A percentile compares a stretch with the other conserved stretches of the same genome.
These are phyloP conservation scores for Acropora tenuis DNA, from an alignment of 64 coral and sea anemone species.

Conservation along the genomic window DNA sequence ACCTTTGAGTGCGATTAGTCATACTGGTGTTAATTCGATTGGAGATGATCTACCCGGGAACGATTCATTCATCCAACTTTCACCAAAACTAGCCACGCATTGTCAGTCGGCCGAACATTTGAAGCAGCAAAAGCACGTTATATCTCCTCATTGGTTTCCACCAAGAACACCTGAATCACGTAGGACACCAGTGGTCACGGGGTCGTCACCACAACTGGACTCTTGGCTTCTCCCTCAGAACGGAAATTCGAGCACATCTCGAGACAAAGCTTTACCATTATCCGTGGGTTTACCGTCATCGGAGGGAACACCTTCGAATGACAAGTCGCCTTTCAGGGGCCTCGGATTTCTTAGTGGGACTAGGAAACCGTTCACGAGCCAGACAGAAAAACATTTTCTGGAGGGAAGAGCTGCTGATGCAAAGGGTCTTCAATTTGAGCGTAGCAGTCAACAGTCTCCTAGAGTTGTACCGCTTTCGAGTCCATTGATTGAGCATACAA, in stretches of 20 bases:
- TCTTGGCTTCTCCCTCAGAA: conserved; percentile 32
- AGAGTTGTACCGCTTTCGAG: background rate
- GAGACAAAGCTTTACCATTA: background rate
- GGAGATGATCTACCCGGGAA: background rate
- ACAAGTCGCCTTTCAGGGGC: conserved; percentile 22
- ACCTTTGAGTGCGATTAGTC: background rate
- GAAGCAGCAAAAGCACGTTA: background rate
- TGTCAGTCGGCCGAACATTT: background rate
- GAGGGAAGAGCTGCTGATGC: background rate
- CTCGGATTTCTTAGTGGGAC: conserved; percentile 3
- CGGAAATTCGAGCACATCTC: background rate
- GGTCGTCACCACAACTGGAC: conserved; percentile 14
- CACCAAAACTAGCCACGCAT: background rate
- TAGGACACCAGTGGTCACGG: background rate
- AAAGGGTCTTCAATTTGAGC: background rate
- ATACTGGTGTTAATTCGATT: background rate
- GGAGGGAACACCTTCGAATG: background rate
- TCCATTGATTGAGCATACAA: background rate
- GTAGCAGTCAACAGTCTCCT: no score
- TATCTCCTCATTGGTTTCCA: background rate
- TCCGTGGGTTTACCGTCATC: background rate
- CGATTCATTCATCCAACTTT: background rate
- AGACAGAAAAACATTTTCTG: background rate
- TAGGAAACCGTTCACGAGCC: background rate
- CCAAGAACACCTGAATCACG: background rate